Conservation (phyloP, 2,797 vertebrate species). For the Amniataba percoides region DNA sequence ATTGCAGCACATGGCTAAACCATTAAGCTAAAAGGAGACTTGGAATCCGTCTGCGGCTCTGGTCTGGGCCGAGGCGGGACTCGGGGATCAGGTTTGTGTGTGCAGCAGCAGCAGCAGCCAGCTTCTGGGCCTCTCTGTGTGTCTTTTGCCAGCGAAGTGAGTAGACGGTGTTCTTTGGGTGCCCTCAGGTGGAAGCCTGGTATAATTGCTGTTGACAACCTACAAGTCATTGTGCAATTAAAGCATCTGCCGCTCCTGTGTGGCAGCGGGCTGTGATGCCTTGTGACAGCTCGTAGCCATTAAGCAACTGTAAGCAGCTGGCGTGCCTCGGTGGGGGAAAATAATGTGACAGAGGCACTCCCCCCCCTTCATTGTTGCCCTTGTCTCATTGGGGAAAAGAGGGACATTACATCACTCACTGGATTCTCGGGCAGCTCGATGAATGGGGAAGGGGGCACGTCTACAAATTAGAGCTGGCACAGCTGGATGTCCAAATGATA, state of each 20-base stretch:
- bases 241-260: conserved; percentile 84
- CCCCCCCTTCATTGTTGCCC: conserved; percentile 79
- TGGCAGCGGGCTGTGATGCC: conserved; percentile 83
- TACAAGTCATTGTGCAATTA: conserved; percentile 85
- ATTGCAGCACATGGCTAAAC: conserved; percentile 53
- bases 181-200: conserved; percentile 83
- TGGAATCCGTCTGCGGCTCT: conserved; percentile 34
- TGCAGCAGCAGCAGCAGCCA: conserved; percentile 11
- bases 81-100: conserved; percentile 51
- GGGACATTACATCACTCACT: conserved; percentile 80
- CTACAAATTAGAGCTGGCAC: conserved; percentile 68
- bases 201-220: conserved; percentile 82
- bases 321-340: conserved; percentile 81
- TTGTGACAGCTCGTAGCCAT: conserved; percentile 87
- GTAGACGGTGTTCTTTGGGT: conserved; percentile 74
- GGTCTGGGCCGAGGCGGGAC: conserved; percentile 45
- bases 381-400: conserved; percentile 81
- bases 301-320: conserved; percentile 89
- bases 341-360: conserved; percentile 83
- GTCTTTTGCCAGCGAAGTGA: conserved; percentile 39
- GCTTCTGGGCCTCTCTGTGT: conserved; percentile 33
- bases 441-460: conserved; percentile 51
- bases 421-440: conserved; percentile 59
- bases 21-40: conserved; percentile 54
- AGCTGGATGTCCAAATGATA: conserved; percentile 61